Evolutionary conservation across 2,888 invertebrate species (phyloP), one percentile per base, ranked within the genome.

Genomic region (Metalampra italica): DNA sequence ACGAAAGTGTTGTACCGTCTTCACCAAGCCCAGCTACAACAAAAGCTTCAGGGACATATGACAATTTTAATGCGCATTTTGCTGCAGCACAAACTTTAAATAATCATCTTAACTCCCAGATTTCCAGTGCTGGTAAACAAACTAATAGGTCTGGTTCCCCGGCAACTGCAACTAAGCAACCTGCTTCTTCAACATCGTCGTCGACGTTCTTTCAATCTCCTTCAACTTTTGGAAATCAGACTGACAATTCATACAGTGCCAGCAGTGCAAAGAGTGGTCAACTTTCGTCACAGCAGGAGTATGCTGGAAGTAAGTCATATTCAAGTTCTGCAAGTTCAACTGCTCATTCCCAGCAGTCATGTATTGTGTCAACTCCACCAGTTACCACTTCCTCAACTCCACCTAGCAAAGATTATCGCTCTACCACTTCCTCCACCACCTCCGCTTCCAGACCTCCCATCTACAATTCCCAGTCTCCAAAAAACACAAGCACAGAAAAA

Each of bases 11-110:
- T 58, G 93, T 93, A 57, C 91, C 93, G 13, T 91, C 91, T 42
- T 91, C 92, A 45, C 91, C 92, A 47, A 92, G 91, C 62, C 90
- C 90, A 54, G 90, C 92, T 38, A 90, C 92, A 29, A 91, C 93
- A 30, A 92, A 92, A 70, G 78, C 91, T 55, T 87, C 89, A 43
- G 77, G 86, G 55, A 80, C 90, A 43, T 94, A 93, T 75, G 93
- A 94, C 68, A 93, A 92, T 66, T 94, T 94, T 76, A 93, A 93
- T 78, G 91, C 93, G 54, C 93, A 93, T 72, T 94, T 93, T 82
- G 90, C 92, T 54, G 91, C 92, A 52, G 92, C 92, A 54, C 93
- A 93, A 78, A 90, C 91, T 61, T 64, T 89, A 55, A 90, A 89
- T 68, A 93, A 92, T 72, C 93, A 93, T 66, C 82, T 93, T 53